Percentiles rank a stretch among this genome's conserved stretches.
Conservation (phyloP, 2,797 vertebrate species). For the Typhlichthys subterraneus region DNA sequence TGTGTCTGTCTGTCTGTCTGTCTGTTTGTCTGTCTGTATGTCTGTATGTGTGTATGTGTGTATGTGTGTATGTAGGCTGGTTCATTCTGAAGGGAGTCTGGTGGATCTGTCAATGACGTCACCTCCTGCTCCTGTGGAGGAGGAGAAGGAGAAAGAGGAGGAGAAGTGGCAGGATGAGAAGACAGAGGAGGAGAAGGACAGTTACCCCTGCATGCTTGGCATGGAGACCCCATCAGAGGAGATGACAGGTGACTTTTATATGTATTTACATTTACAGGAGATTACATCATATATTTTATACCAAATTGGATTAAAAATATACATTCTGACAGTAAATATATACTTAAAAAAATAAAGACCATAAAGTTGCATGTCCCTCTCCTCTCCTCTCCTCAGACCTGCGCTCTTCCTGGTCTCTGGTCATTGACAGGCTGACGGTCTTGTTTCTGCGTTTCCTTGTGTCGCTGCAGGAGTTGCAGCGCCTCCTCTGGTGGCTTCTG, state of each 20-base stretch:
- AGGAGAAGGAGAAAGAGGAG: slow-evolving; percentile 37
- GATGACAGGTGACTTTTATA: slow-evolving; percentile 56
- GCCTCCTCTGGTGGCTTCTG: slow-evolving; percentile 92
- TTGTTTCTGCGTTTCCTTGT: slow-evolving; percentile 89
- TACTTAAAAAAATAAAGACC: no score
- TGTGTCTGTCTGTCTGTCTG: background rate
- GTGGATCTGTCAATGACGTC: slow-evolving; percentile 86
- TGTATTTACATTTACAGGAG: no score
- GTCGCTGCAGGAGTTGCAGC: slow-evolving; percentile 89
- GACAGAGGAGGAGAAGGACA: slow-evolving; percentile 33
- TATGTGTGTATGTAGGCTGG: slow-evolving; percentile 81
- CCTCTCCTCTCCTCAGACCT: slow-evolving; percentile 74
- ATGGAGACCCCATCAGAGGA: slow-evolving; percentile 58
- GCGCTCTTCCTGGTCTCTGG: slow-evolving; percentile 90
- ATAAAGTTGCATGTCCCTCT: background rate
- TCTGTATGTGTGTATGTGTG: background rate
- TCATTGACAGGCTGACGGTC: slow-evolving; percentile 91
- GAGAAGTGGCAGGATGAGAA: slow-evolving; percentile 36
- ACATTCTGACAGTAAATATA: background rate
- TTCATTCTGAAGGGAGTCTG: slow-evolving; percentile 91
- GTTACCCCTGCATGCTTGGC: slow-evolving; percentile 42
- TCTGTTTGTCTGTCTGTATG: background rate
- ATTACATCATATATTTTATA: no score
- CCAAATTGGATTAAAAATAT: no score
- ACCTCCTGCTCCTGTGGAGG: slow-evolving; percentile 38